Evolutionary conservation across 53 echinoderm and acorn worm genomes (phyloP), one percentile per base, ranked within the genome.

Genomic region (Temnopleurus reevesii): DNA sequence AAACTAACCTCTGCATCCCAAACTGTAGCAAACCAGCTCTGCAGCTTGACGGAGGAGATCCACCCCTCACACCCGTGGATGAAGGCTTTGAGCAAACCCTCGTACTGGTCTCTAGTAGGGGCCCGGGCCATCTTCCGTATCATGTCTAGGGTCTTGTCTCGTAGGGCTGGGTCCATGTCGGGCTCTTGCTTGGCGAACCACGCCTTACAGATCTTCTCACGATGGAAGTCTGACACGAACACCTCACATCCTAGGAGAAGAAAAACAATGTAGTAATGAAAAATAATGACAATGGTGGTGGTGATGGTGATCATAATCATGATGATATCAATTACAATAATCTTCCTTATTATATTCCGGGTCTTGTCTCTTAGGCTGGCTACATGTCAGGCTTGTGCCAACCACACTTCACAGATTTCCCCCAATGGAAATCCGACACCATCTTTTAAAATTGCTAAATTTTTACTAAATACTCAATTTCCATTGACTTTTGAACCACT

Each of bases 151-250:
- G 57, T 60, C 45, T 60, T 59, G 12, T 60, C 86, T 5, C 12
- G 59, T 27, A 43, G 49, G 5, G 41, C 0, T 61, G 4, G 44
- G 33, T 59, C 86, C 49, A 46, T 51, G 33, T 66, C 71, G 0
- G 85, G 45, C 53, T 87, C 65, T n/a, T 65, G 64, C 88, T 66
- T 21, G n/a, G 66, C 23, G 23, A 87, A 54, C 88, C 88, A 66
- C 19, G 46, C 53, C 71, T 18, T 27, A 65, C 65, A 66, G 12
- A 66, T 12, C 71, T 54, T 64, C 71, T 87, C 88, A 45, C 46
- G 46, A 49, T 66, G 88, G 53, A 53, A 66, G 49, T 64, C 71
- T 30, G 66, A 46, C 53, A 87, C 49, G 66, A 87, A 87, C 7
- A 87, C 49, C 5, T 87, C 26, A 45, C 26, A 59, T 26, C 49